Evolutionary conservation across 2,113 vertebrate species (phyloP).

Genomic region (Ceyx margarethae): DNA sequence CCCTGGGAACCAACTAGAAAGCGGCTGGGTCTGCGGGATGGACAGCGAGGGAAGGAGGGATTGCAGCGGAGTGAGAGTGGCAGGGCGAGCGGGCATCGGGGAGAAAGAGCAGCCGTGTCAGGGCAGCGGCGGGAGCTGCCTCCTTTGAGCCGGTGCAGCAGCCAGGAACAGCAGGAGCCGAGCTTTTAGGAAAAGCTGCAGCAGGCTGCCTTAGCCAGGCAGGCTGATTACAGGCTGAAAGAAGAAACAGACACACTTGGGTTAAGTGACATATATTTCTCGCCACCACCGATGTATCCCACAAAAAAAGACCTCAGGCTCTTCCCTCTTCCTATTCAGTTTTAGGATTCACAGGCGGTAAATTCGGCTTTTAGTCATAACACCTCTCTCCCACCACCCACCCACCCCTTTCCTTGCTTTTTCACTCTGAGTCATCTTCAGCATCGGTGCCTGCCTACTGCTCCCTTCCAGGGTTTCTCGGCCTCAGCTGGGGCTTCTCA

Average conservation of each 20-base stretch:
- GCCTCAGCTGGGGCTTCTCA: conserved; percentile 52
- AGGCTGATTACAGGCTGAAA: neutral
- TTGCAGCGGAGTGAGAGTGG: neutral
- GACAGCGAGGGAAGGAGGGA: neutral
- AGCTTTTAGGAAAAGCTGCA: neutral
- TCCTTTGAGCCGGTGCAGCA: neutral
- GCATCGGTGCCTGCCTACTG: conserved; percentile 45
- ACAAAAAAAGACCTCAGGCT: conserved; percentile 20
- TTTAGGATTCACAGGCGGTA: conserved; percentile 58
- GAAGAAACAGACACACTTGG: neutral
- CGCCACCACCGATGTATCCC: neutral
- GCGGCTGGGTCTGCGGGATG: neutral
- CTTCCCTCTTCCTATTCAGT: conserved; percentile 42
- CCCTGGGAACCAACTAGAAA: neutral
- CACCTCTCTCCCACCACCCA: conserved; percentile 57
- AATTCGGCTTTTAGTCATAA: conserved; percentile 62
- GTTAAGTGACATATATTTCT: conserved; percentile 4
- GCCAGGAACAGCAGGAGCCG: neutral
- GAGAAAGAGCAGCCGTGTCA: neutral
- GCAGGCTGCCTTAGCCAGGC: neutral
- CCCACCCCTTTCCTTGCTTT: conserved; percentile 54
- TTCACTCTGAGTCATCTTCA: conserved; percentile 65
- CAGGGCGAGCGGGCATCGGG: neutral
- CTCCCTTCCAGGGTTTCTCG: conserved; percentile 45
- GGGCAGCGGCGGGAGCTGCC: neutral